A percentile compares a stretch with the other conserved stretches of the same genome.
Evolutionary conservation across 2,113 vertebrate genomes (phyloP).

Genomic region (Macquaria australasica): DNA sequence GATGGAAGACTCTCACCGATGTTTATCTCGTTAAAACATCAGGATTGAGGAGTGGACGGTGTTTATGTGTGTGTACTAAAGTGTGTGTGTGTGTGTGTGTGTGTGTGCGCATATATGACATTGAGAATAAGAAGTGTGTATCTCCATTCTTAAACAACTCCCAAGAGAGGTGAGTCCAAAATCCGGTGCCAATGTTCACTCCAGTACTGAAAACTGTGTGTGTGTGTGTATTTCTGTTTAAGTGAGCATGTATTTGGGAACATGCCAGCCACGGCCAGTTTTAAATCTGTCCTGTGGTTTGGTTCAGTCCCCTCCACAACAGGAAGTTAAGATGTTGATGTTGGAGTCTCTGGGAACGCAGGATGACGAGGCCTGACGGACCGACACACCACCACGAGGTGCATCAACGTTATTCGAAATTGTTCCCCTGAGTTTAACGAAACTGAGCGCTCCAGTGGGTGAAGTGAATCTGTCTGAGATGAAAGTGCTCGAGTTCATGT

Average conservation of each 20-base stretch:
- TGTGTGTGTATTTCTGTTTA: constrained; percentile 15
- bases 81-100: constrained; percentile 7
- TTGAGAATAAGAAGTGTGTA: constrained; percentile 24
- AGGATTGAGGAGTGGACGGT: background rate
- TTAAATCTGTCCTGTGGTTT: constrained; percentile 56
- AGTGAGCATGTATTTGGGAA: constrained; percentile 26
- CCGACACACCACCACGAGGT: background rate
- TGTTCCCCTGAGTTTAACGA: background rate
- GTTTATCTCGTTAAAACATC: constrained; percentile 35
- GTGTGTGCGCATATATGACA: constrained; percentile 1
- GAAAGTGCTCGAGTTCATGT: background rate
- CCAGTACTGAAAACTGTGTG: constrained; percentile 2
- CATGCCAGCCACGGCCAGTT: constrained; percentile 39
- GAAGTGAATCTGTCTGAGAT: background rate
- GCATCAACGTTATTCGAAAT: constrained; percentile 29
- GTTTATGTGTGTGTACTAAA: constrained; percentile 9
- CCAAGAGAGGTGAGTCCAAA: constrained; percentile 10
- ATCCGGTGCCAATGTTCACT: constrained; percentile 41
- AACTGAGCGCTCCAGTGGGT: background rate
- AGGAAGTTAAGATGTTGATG: constrained; percentile 75
- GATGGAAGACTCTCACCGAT: constrained; percentile 18
- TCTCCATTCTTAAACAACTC: constrained; percentile 43
- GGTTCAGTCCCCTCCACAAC: constrained; percentile 60
- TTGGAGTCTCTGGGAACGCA: constrained; percentile 63
- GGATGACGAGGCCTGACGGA: background rate